A percentile compares a stretch with the other conserved stretches of the same genome.
Evolutionary conservation across 2,797 vertebrate species (phyloP).

Genomic region (Bradypodion ventrale): DNA sequence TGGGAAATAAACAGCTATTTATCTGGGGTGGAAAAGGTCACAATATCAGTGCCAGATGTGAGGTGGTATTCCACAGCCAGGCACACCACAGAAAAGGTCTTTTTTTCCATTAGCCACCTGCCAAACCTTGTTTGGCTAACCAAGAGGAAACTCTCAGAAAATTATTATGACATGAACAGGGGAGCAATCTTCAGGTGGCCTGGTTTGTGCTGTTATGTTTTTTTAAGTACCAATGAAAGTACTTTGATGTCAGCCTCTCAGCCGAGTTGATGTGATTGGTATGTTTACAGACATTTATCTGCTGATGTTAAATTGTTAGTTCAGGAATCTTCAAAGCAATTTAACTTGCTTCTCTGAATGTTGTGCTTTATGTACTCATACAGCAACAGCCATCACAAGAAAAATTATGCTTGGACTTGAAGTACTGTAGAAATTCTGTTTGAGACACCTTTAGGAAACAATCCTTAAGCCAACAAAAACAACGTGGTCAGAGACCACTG

Average conservation of each 20-base stretch:
- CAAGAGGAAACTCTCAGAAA: neutral
- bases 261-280: neutral
- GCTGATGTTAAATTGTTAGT: conserved; percentile 7
- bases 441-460: neutral
- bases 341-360: neutral
- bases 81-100: neutral
- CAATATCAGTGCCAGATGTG: neutral
- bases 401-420: neutral
- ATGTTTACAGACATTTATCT: neutral
- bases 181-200: neutral
- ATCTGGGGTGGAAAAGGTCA: neutral
- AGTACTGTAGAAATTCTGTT: neutral
- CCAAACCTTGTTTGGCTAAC: neutral
- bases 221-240: neutral
- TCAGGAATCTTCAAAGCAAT: neutral
- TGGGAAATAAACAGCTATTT: neutral
- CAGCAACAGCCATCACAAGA: neutral
- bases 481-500: neutral
- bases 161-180: neutral
- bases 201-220: too few relatives aligned
- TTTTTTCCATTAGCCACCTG: neutral
- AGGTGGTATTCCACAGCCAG: neutral
- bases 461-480: neutral
- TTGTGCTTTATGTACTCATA: neutral
- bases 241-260: neutral